phyloP scores from a whole-genome alignment of 2,888 invertebrate species.

The Tanypteryx hageni region DNA sequence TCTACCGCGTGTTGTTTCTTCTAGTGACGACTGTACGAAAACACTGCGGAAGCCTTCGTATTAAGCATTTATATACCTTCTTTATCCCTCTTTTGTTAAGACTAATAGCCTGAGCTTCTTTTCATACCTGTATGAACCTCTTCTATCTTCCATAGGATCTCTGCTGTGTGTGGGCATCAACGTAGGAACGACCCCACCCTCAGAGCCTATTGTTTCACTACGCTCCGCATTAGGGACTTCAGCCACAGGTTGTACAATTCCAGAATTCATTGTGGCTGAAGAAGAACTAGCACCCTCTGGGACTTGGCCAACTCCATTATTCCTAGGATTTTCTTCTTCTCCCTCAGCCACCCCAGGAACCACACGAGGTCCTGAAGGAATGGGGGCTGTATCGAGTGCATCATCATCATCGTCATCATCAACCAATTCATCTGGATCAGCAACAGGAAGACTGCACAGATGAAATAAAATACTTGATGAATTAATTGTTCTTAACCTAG shows the following conservation, averaged over 20 bases:
- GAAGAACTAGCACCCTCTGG: conserved; percentile 54
- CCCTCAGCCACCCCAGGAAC: conserved; percentile 69
- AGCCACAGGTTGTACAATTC: conserved; percentile 37
- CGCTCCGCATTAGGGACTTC: conserved; percentile 68
- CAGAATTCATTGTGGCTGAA: conserved; percentile 39
- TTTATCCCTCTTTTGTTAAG: too few species aligned
- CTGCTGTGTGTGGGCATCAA: conserved; percentile 33
- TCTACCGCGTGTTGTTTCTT: too few species aligned
- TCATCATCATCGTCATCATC: conserved; percentile 66
- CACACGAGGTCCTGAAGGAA: conserved; percentile 66
- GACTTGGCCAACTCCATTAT: conserved; percentile 57
- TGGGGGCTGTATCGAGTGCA: conserved; percentile 25
- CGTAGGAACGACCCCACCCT: conserved; percentile 68
- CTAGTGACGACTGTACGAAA: too few species aligned
- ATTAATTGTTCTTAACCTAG: too few species aligned
- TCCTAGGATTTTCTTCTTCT: conserved; percentile 65
- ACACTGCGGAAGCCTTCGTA: too few species aligned
- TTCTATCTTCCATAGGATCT: conserved; percentile 58
- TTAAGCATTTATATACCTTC: too few species aligned
- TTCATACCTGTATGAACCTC: conserved; percentile 45
- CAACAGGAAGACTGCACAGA: not conserved
- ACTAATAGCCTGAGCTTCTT: not conserved
- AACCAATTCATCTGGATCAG: conserved; percentile 64
- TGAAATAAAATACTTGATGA: not conserved
- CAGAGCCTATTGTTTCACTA: conserved; percentile 71